Percentiles rank a stretch among this genome's conserved stretches.
Conservation (phyloP, 1,140 invertebrate genomes). For the Cepaea nemoralis region DNA sequence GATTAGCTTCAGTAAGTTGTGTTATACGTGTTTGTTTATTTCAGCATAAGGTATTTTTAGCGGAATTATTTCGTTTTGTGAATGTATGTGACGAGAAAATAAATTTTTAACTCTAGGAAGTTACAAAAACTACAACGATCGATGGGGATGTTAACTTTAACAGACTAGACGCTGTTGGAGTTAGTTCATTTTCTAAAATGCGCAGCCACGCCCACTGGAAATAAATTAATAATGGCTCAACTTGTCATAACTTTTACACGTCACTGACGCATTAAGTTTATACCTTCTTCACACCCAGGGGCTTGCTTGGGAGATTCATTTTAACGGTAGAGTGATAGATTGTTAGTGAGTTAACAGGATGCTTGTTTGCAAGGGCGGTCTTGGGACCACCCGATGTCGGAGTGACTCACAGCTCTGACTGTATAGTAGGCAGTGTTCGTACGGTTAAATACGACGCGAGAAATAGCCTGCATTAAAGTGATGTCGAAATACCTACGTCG, state of each 20-base stretch:
- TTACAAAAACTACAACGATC: neutral
- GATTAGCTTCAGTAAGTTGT: neutral
- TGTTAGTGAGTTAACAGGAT: too few relatives aligned
- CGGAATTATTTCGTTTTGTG: neutral
- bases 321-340: too few relatives aligned
- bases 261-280: neutral
- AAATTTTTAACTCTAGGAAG: neutral
- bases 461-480: too few relatives aligned
- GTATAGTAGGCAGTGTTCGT: too few relatives aligned
- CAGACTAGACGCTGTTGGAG: neutral
- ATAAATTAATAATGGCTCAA: neutral
- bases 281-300: too few relatives aligned
- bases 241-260: neutral
- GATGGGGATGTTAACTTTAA: neutral
- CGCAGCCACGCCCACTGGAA: constrained; percentile 1
- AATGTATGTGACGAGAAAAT: neutral
- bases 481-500: too few relatives aligned
- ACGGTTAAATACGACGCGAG: too few relatives aligned
- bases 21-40: neutral
- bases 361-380: too few relatives aligned
- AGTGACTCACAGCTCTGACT: too few relatives aligned
- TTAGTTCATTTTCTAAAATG: too few relatives aligned
- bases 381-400: too few relatives aligned
- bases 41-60: neutral
- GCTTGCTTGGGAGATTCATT: too few relatives aligned